Conservation (phyloP, 2,888 invertebrate species). For the Drosophila merina region DNA sequence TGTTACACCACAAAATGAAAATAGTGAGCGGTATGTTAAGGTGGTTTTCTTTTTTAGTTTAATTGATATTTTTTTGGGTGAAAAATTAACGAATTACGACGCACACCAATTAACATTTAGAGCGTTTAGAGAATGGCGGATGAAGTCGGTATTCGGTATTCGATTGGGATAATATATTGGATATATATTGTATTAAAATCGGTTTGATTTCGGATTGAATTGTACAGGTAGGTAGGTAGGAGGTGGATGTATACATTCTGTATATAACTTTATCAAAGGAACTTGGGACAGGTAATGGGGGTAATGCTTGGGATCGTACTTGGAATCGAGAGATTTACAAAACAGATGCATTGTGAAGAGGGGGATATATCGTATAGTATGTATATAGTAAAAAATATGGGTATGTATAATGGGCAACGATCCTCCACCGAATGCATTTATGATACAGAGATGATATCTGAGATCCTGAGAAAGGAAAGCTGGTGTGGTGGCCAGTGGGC, state of each 20-base stretch:
- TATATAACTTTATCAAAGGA: slow-evolving; percentile 4
- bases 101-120: slow-evolving; percentile 76
- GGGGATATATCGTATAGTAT: slow-evolving; percentile 1
- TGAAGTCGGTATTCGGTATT: slow-evolving; percentile 29
- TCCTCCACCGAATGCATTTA: slow-evolving; percentile 28
- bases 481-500: slow-evolving; percentile 1
- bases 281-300: slow-evolving; percentile 2
- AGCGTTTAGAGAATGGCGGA: slow-evolving; percentile 57
- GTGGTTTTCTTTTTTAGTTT: not conserved
- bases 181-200: slow-evolving; percentile 9
- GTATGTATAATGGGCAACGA: slow-evolving; percentile 21
- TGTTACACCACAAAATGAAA: slow-evolving; percentile 43
- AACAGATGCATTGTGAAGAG: slow-evolving; percentile 1
- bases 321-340: slow-evolving; percentile 24
- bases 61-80: slow-evolving; percentile 16
- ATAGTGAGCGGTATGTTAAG: slow-evolving; percentile 28
- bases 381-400: slow-evolving; percentile 4
- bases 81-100: slow-evolving; percentile 64
- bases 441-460: slow-evolving; percentile 26
- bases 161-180: slow-evolving; percentile 16
- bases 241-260: slow-evolving; percentile 8
- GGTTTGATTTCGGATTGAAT: slow-evolving; percentile 21
- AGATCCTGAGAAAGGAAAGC: slow-evolving; percentile 8
- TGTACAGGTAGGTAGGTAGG: slow-evolving; percentile 22
- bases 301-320: slow-evolving; percentile 5